Evolutionary conservation across 2,888 invertebrate species (phyloP).

Genomic region (Entomobrya multifasciata): DNA sequence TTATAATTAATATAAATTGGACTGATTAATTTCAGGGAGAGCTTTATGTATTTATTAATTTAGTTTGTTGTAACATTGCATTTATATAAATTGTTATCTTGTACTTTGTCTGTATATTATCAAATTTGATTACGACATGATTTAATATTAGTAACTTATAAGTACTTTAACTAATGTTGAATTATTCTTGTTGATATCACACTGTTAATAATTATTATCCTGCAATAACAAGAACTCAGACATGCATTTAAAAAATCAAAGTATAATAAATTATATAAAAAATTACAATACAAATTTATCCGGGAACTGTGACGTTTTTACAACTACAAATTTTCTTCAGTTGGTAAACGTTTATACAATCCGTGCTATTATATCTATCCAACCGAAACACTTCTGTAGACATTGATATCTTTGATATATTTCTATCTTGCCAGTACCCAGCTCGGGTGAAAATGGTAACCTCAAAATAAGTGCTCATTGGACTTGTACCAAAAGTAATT

Average conservation of each 20-base stretch:
- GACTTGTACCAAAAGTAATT: neutral
- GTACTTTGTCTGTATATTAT: too few relatives aligned
- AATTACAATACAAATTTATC: too few relatives aligned
- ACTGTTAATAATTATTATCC: neutral
- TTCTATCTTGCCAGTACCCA: conserved; percentile 13
- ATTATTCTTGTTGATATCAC: neutral
- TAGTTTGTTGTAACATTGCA: neutral
- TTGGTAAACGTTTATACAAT: conserved; percentile 29
- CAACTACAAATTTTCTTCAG: conserved; percentile 64
- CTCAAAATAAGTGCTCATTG: conserved; percentile 35
- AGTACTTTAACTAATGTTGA: too few relatives aligned
- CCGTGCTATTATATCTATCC: neutral
- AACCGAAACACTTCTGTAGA: conserved; percentile 57
- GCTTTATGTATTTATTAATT: neutral
- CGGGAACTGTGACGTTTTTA: neutral
- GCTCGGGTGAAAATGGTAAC: conserved; percentile 30
- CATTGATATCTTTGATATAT: neutral
- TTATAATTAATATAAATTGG: neutral
- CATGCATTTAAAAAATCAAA: too few relatives aligned
- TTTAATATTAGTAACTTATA: too few relatives aligned
- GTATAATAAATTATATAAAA: too few relatives aligned
- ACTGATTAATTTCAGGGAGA: neutral
- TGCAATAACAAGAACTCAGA: neutral
- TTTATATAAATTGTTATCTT: neutral
- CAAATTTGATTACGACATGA: too few relatives aligned